Conservation (phyloP, 2,888 invertebrate species). For the Esperia sulphurella region DNA sequence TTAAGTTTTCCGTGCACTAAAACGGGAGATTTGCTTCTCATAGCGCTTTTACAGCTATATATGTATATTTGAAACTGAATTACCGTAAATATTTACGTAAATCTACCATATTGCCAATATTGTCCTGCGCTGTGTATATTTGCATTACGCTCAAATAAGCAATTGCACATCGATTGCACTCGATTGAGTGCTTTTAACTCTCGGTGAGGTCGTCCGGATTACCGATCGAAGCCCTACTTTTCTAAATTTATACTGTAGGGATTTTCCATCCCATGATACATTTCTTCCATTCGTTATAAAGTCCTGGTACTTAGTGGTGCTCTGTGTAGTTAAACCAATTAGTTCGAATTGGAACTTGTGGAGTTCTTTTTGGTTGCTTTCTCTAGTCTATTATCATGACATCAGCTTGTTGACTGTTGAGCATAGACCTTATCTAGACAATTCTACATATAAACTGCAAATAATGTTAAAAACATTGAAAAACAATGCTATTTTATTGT, state of each 20-base stretch:
- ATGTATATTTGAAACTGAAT: background rate
- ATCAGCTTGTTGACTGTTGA: no score
- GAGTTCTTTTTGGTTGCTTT: no score
- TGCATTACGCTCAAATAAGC: conserved; percentile 40
- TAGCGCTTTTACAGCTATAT: background rate
- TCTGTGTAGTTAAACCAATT: background rate
- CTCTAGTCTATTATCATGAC: no score
- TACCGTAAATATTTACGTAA: background rate
- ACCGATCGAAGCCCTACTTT: conserved; percentile 46
- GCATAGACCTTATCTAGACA: no score
- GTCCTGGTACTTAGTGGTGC: background rate
- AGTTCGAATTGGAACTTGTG: no score
- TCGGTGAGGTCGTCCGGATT: conserved; percentile 48
- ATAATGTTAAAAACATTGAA: no score
- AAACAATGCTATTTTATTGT: no score
- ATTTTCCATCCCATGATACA: background rate
- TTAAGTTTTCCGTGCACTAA: conserved; percentile 37
- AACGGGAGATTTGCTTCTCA: background rate
- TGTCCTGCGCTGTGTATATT: conserved; percentile 11
- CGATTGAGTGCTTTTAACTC: conserved; percentile 61
- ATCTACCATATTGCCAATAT: background rate
- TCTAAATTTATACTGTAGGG: conserved; percentile 36
- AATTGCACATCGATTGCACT: conserved; percentile 68
- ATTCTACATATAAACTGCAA: no score
- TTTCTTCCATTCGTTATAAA: background rate